These are phyloP conservation scores for Lasioglossum oenotherae DNA, from an alignment of 2,888 invertebrate species.

Conservation along the genomic window DNA sequence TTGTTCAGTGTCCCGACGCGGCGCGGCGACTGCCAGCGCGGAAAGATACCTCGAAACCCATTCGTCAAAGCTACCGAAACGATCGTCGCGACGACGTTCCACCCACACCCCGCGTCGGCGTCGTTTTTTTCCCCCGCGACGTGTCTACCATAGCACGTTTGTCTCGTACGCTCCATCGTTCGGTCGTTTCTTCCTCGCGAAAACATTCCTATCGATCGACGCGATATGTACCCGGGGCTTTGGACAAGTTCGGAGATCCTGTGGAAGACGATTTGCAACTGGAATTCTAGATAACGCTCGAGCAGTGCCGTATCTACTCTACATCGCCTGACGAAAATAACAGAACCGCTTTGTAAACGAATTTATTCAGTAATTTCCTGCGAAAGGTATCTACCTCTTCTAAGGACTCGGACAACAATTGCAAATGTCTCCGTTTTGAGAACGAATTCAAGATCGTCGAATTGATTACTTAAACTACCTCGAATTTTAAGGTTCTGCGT, in stretches of 20 bases:
- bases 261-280: neutral
- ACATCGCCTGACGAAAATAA: neutral
- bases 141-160: neutral
- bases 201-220: neutral
- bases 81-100: slow-evolving; percentile 64
- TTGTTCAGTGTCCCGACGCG: slow-evolving; percentile 61
- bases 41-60: slow-evolving; percentile 68
- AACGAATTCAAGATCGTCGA: neutral
- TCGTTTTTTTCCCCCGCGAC: slow-evolving; percentile 40
- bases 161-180: slow-evolving; percentile 7
- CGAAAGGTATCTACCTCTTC: neutral
- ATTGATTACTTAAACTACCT: neutral
- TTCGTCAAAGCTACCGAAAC: slow-evolving; percentile 76
- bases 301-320: neutral
- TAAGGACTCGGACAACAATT: too few relatives aligned
- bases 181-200: slow-evolving; percentile 3
- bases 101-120: neutral
- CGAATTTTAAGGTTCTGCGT: neutral
- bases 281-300: neutral
- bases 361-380: neutral
- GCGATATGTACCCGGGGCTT: neutral
- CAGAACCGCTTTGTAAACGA: neutral
- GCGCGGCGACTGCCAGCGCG: slow-evolving; percentile 38
- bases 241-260: neutral
- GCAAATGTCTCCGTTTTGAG: too few relatives aligned